phyloP scores from a whole-genome alignment of 2,797 vertebrate species.

The Lutjanus argentimaculatus region DNA sequence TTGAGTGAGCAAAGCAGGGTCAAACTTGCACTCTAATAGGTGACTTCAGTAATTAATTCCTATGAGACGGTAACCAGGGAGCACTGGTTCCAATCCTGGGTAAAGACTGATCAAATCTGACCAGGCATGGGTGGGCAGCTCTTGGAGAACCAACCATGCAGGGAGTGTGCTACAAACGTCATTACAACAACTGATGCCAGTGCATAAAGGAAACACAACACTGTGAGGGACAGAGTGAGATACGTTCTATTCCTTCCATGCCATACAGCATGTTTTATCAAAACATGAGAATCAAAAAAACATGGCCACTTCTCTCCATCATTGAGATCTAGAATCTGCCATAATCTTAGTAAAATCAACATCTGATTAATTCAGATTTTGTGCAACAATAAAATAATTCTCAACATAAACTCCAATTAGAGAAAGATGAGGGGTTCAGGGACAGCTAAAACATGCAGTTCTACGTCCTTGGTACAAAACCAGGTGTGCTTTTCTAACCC shows the following conservation, averaged over 20 bases:
- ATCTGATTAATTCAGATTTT: constrained; percentile 43
- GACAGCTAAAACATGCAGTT: constrained; percentile 42
- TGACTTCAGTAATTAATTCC: constrained; percentile 16
- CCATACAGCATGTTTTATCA: too few relatives aligned
- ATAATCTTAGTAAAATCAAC: constrained; percentile 7
- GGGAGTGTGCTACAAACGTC: constrained; percentile 14
- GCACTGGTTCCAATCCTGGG: constrained; percentile 40
- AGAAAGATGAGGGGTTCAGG: constrained; percentile 16
- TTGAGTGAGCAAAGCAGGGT: constrained; percentile 28
- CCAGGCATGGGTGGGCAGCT: constrained; percentile 33
- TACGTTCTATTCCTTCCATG: constrained; percentile 14
- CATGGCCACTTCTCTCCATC: constrained; percentile 1
- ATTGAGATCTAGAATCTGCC: constrained; percentile 20
- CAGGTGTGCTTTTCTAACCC: constrained; percentile 85
- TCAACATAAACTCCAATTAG: constrained; percentile 7
- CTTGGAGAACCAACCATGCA: constrained; percentile 52
- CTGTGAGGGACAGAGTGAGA: constrained; percentile 11
- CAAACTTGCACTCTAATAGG: constrained; percentile 25
- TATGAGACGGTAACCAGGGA: constrained; percentile 3
- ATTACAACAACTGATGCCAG: neutral
- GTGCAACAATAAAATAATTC: constrained; percentile 27
- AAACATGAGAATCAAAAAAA: constrained; percentile 1
- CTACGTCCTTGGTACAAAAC: constrained; percentile 59
- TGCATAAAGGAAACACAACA: constrained; percentile 48
- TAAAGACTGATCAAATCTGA: constrained; percentile 20